Conservation (phyloP, 1,140 invertebrate species). For the Harlomillsia oculata region DNA sequence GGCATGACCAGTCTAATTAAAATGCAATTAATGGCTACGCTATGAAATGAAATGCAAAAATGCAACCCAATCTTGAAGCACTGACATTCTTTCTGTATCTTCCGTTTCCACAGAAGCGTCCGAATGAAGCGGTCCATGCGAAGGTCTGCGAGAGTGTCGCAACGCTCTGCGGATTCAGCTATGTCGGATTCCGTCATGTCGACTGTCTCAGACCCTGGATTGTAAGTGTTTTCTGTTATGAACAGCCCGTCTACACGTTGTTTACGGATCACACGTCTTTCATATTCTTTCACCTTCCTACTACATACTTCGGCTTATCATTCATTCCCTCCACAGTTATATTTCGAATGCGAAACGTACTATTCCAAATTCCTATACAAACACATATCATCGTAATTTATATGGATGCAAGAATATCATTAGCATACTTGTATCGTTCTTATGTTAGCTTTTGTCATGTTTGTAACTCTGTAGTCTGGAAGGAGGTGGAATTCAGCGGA, state of each 20-base stretch:
- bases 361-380: too few species aligned
- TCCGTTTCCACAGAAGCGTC: conserved; percentile 17
- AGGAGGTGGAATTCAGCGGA: neutral
- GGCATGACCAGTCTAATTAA: neutral
- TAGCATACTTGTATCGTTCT: too few species aligned
- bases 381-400: too few species aligned
- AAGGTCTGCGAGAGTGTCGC: conserved; percentile 56
- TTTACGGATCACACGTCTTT: neutral
- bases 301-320: too few species aligned
- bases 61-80: neutral
- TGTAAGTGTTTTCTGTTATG: conserved; percentile 7
- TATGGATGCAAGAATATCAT: too few species aligned
- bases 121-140: conserved; percentile 44
- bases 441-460: too few species aligned
- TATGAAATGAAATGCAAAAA: neutral
- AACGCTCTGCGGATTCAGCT: conserved; percentile 57
- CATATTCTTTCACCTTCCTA: neutral
- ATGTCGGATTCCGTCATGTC: conserved; percentile 38
- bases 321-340: too few species aligned
- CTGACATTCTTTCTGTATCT: too few species aligned
- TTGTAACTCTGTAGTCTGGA: too few species aligned
- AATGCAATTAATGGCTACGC: neutral
- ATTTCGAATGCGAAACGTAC: too few species aligned
- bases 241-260: too few species aligned
- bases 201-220: conserved; percentile 42